Evolutionary conservation across 2,797 vertebrate species (phyloP), one percentile per base, ranked within the genome.

Genomic region (Synanceia verrucosa): DNA sequence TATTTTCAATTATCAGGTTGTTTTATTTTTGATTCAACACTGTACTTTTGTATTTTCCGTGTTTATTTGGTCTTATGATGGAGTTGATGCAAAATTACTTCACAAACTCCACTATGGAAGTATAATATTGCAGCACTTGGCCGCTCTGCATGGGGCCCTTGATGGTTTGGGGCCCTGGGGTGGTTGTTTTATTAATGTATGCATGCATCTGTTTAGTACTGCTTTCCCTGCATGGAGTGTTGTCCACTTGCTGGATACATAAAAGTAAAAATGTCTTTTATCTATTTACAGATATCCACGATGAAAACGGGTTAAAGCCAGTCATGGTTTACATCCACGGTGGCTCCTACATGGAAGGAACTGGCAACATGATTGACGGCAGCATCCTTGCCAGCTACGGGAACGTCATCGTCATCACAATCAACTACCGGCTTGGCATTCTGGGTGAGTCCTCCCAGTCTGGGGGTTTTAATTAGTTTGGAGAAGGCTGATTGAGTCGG

Each of bases 271-370:
- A 13, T 36, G n/a, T 48, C 4, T 1, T 61, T 16, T 28, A 29
- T 37, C 11, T 34, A 8, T 21, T 46, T 81, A 37, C 93, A 97
- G 97, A 98, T 76, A 97, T 97, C 85, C 97, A 97, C 14, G 96
- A 97, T 70, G 96, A 97, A 76, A 97, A 95, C 64, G 96, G 94
- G 31, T 91, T 96, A 52, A 97, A 97, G 79, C 97, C 97, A 0
- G 97, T 98, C n/a, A 98, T 98, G 97, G 97, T 98, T 16, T 99
- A 98, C 75, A 97, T 98, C 81, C 97, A 98, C 1, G 97, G 97
- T 1, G 97, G 97, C 16, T 99, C 97, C 52, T 98, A 98, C 84
- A 97, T 98, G 96, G 97, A 98, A 60, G 97, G 97, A 3, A 97
- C 97, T 0, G 97, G 96, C 5, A 98, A 98, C 83, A 96, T 98